Evolutionary conservation across 2,888 invertebrate species (phyloP).

Genomic region (Drosophila neonasuta): DNA sequence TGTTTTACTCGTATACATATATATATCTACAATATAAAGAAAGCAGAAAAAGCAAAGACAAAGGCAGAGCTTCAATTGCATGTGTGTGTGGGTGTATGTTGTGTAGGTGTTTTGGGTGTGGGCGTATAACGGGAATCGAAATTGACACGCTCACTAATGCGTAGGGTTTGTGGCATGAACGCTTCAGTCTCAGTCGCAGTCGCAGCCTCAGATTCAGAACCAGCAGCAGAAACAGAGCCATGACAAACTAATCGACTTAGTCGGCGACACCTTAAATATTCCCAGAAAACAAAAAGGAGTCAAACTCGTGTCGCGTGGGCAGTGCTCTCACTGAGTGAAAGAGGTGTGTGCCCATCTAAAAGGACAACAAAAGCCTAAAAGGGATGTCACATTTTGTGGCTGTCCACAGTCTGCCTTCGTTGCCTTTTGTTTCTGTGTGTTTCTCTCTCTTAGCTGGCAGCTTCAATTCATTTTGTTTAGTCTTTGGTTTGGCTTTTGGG

Average conservation of each 20-base stretch:
- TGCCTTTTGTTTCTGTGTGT: constrained; percentile 9
- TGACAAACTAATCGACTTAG: constrained; percentile 70
- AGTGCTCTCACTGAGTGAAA: not conserved
- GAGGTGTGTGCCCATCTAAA: constrained; percentile 18
- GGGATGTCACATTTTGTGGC: constrained; percentile 54
- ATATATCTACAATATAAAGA: constrained; percentile 15
- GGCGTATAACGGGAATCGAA: constrained; percentile 61
- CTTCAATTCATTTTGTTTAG: constrained; percentile 26
- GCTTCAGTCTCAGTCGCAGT: constrained; percentile 16
- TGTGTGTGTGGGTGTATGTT: constrained; percentile 14
- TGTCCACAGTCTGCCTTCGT: constrained; percentile 22
- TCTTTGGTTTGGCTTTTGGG: constrained; percentile 7
- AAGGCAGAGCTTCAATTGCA: constrained; percentile 19
- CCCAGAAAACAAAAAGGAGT: constrained; percentile 17
- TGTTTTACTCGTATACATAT: constrained; percentile 12
- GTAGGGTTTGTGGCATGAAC: constrained; percentile 55
- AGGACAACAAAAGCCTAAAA: constrained; percentile 34
- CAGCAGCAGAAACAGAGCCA: constrained; percentile 19
- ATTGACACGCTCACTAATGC: constrained; percentile 67
- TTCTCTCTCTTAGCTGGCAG: not conserved
- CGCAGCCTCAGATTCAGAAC: constrained; percentile 16
- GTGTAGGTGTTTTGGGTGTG: constrained; percentile 38
- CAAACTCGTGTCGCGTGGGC: not conserved
- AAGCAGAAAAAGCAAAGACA: constrained; percentile 36
- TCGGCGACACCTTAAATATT: constrained; percentile 70